Conservation (phyloP, 2,888 invertebrate species). For the Drosophila ezoana region DNA sequence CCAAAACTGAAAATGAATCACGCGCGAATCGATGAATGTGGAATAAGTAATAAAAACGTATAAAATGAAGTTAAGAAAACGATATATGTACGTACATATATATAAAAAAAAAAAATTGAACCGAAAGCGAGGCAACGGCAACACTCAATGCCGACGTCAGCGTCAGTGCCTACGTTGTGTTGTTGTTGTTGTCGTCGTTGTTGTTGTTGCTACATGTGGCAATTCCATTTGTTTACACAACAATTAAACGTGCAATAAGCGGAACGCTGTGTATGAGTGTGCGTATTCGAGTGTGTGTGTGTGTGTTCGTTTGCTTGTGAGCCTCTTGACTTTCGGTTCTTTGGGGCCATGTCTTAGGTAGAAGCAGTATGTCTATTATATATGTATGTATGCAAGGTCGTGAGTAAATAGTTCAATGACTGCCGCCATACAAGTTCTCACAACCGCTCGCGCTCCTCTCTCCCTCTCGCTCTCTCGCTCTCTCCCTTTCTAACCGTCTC, state of each 20-base stretch:
- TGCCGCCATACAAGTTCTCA: slow-evolving; percentile 50
- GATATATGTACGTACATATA: neutral
- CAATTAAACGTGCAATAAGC: slow-evolving; percentile 61
- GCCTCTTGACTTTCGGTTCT: slow-evolving; percentile 24
- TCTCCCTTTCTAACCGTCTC: slow-evolving; percentile 11
- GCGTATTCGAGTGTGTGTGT: neutral
- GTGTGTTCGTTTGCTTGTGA: neutral
- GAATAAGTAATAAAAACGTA: slow-evolving; percentile 10
- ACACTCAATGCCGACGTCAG: slow-evolving; percentile 45
- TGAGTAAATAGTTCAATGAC: slow-evolving; percentile 77
- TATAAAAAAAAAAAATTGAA: slow-evolving; percentile 2
- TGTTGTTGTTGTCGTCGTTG: slow-evolving; percentile 8
- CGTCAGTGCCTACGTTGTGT: neutral
- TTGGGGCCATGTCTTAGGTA: slow-evolving; percentile 38
- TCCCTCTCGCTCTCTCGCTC: neutral
- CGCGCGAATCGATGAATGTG: slow-evolving; percentile 34
- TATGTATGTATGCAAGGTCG: slow-evolving; percentile 65
- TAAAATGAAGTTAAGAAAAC: slow-evolving; percentile 11
- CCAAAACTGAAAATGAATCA: slow-evolving; percentile 36
- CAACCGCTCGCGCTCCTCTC: slow-evolving; percentile 14
- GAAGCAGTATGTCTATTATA: slow-evolving; percentile 37
- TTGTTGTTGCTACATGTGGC: slow-evolving; percentile 54
- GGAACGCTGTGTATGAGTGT: slow-evolving; percentile 21
- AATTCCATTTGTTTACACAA: slow-evolving; percentile 70
- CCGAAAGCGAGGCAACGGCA: slow-evolving; percentile 22